A percentile compares a stretch with the other conserved stretches of the same genome.
Evolutionary conservation across 2,797 vertebrate species (phyloP).

Genomic region (Sebastes reedi): DNA sequence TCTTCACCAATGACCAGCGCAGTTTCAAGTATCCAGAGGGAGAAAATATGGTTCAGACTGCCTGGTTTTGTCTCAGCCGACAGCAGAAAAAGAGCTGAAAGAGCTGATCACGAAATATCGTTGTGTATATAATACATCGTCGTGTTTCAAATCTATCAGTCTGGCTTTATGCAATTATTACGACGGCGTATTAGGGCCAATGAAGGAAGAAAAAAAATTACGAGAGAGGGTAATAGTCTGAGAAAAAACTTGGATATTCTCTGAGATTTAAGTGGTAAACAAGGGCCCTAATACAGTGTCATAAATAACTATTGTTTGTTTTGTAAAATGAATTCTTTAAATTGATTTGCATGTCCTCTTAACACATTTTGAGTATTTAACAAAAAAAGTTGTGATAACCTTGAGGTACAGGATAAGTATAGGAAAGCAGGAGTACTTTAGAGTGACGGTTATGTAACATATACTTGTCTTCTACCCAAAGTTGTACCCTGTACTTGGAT

Average conservation of each 20-base stretch:
- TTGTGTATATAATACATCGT: not conserved
- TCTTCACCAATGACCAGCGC: constrained; percentile 2
- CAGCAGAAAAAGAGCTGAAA: not conserved
- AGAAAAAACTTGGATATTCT: too few species aligned
- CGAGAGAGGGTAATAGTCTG: too few species aligned
- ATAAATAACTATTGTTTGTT: not conserved
- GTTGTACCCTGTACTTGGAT: not conserved
- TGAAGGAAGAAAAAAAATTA: too few species aligned
- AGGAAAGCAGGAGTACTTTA: not conserved
- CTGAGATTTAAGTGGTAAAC: too few species aligned
- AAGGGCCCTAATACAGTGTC: rapidly evolving
- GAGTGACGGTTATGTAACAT: not conserved
- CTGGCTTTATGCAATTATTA: not conserved
- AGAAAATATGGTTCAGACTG: not conserved
- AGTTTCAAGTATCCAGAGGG: constrained; percentile 18
- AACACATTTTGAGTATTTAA: not conserved
- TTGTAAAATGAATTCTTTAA: not conserved
- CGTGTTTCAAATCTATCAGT: not conserved
- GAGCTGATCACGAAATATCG: not conserved
- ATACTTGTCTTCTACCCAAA: not conserved
- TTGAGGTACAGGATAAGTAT: not conserved
- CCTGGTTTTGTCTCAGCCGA: not conserved
- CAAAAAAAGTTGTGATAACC: not conserved
- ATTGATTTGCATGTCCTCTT: not conserved
- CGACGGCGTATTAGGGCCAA: too few species aligned